Evolutionary conservation across 2,797 vertebrate genomes (phyloP), one percentile per base, ranked within the genome.

Genomic region (Brachymystax lenok): DNA sequence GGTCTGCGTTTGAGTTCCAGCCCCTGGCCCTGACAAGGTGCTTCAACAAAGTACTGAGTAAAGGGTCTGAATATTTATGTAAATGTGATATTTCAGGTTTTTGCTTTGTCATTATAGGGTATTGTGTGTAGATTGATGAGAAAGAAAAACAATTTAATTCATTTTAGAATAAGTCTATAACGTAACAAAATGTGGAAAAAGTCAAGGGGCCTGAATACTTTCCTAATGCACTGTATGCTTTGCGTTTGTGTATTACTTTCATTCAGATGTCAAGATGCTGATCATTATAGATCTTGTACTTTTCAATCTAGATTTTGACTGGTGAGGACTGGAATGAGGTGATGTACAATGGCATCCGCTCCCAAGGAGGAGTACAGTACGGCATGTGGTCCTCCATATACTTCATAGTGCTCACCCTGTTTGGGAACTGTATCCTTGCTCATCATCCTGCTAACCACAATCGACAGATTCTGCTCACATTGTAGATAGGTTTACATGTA

Each of bases 341-440:
- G 87, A 99, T 99, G 98, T 99, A 99, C 91, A 96, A 99, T 0
- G 98, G 98, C 64, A 99, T 99, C 75, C 97, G 97, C 68, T 99
- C 98, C 0, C 98, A 99, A 88, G 98, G 98, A 28, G 98, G 98
- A 0, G 98, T 99, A 79, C 96, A 96, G 91, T 98, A 96, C 0
- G 98, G 98, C 87, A 99, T 99, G 98, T 99, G 98, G 97, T 99
- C 98, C 6, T 99, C 98, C 6, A 97, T 99, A 92, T 99, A 99
- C 80, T 99, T 99, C 93, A 99, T 99, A 50, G 93, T 99, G 80
- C 96, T 99, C 79, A 99, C 98, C 3, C 92, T 99, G 77, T 99
- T 99, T 91, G 98, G 98, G 80, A 99, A 99, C 90, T 99, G 98
- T 99, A 99, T 99, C 98, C 96, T 95, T 87, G 35, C 0, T 19